Base-by-base conservation (phyloP, 2,113 vertebrate species). In the Salvelinus sp. region DNA sequence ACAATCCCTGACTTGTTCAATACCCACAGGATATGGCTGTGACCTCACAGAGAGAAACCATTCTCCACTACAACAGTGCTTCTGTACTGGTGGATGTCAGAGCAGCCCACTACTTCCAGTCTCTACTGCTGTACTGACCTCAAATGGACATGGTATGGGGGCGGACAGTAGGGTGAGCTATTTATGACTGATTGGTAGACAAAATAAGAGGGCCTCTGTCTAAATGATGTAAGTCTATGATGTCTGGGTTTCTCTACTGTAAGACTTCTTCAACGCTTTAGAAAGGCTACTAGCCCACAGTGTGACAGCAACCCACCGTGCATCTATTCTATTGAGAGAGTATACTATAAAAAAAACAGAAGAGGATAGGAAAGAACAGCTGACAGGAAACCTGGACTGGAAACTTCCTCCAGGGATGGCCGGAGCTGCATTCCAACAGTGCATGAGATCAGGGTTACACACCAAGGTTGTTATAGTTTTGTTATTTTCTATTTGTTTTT, bases 1-100 rank as follows among this genome's bases (percentile, higher is more conserved):
- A 91, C 87, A 87, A 86, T 85, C 74, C 76, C 66, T 66, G 44
- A 74, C 83, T 87, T 89, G 88, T 91, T 76, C 22, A 57, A 70
- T 62, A 23, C 60, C 80, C 66, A 14, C 86, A 84, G 87, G 87
- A 87, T 72, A 79, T 54, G 79, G 75, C 82, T 81, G 82, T 85
- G 79, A 82, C 81, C 86, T 89, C 79, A 87, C 50, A 78, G 86
- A 85, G 80, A 69, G 44, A 76, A 77, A 71, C 23, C 48, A 70
- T 75, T 74, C 74, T 79, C 58, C 79, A 87, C 83, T 87, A 82
- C 83, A 82, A 80, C 87, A 88, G 75, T 57, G 62, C 38, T 27
- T 86, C 82, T 91, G 79, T 85, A 69, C 62, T 84, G 80, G 69
- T 79, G 25, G 74, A 88, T 79, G 83, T 90, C 85, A 75, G 76